Evolutionary conservation across 2,113 vertebrate species (phyloP).

Genomic region (Seriola aureovittata): DNA sequence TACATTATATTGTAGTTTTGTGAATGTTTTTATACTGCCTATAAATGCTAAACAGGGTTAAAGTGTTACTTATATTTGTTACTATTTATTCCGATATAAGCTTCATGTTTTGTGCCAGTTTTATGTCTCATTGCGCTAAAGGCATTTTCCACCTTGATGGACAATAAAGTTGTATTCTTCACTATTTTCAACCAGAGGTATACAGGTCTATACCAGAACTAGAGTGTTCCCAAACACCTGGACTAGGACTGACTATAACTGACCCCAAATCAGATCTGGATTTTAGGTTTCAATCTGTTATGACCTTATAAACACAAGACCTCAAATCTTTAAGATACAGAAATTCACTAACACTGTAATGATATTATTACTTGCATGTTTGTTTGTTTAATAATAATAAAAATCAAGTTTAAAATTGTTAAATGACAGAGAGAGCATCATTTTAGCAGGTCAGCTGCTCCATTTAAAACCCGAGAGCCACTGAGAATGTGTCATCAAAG

Average conservation of each 20-base stretch:
- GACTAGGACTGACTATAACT: not conserved
- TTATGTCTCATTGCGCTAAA: not conserved
- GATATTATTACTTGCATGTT: not conserved
- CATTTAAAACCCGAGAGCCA: not conserved
- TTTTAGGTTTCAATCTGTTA: not conserved
- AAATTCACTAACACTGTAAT: not conserved
- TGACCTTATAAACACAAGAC: not conserved
- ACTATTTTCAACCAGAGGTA: not conserved
- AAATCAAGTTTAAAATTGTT: not conserved
- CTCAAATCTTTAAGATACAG: no score
- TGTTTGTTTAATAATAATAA: not conserved
- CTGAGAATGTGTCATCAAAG: slow-evolving; percentile 15
- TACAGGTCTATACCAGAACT: not conserved
- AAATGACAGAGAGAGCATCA: not conserved
- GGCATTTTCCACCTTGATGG: not conserved
- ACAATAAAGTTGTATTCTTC: not conserved
- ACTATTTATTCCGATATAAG: no score
- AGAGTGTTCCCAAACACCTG: not conserved
- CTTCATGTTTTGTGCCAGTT: not conserved
- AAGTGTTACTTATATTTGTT: not conserved
- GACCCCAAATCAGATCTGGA: not conserved
- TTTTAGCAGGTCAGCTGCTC: not conserved
- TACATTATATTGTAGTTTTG: not conserved
- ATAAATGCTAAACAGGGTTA: not conserved
- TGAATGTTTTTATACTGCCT: not conserved